Evolutionary conservation across 2,113 vertebrate genomes (phyloP).

Genomic region (Cacatua alba): DNA sequence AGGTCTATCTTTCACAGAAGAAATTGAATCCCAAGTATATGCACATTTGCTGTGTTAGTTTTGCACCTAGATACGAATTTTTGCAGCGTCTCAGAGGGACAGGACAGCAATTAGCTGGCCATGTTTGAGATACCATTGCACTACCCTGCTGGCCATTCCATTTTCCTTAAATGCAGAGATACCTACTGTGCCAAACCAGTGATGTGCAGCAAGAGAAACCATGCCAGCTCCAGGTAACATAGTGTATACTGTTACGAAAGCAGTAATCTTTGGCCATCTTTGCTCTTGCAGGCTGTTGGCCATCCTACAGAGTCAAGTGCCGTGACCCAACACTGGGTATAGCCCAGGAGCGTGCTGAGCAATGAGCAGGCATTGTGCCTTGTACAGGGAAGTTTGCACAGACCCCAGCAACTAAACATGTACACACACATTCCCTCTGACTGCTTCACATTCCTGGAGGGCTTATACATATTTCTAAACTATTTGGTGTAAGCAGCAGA

Average conservation of each 20-base stretch:
- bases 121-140: fast-evolving
- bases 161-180: neutral
- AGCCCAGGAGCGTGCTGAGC: neutral
- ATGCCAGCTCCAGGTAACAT: neutral
- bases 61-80: neutral
- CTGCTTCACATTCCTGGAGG: neutral
- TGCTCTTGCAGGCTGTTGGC: neutral
- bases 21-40: neutral
- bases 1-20: neutral
- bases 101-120: neutral
- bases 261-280: neutral
- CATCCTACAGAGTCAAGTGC: neutral
- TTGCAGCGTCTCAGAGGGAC: neutral
- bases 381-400: neutral
- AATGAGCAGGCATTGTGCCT: fast-evolving
- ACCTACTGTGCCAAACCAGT: neutral
- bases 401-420: neutral
- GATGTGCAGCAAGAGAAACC: neutral
- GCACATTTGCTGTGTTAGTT: neutral
- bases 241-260: neutral
- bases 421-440: neutral
- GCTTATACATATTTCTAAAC: neutral
- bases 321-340: neutral
- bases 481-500: neutral
- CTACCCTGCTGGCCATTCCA: too few relatives aligned